Percentiles rank a stretch among this genome's conserved stretches.
phyloP scores from a whole-genome alignment of 2,797 vertebrate genomes.

The Coilia nasus region DNA sequence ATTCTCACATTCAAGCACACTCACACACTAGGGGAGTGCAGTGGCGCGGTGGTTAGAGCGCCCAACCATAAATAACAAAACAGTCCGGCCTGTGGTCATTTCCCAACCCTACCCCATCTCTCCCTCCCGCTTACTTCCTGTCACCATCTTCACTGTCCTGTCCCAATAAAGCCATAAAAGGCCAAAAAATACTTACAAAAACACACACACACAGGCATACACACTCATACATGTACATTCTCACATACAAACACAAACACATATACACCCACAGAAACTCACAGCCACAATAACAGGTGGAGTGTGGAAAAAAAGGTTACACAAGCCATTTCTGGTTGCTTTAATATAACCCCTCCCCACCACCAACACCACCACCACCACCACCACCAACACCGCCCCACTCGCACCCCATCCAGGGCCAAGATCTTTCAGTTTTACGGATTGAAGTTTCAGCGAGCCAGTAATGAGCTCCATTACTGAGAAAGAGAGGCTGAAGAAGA shows the following conservation, averaged over 20 bases:
- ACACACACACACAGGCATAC: background rate
- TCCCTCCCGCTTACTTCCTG: no score
- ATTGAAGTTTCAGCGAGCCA: slow-evolving; percentile 1
- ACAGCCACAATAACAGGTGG: background rate
- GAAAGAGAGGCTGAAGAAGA: no score
- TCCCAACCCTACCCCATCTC: no score
- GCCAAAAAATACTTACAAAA: background rate
- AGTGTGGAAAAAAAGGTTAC: background rate
- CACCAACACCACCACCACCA: background rate
- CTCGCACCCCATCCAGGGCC: background rate
- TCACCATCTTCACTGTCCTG: no score
- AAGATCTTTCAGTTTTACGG: slow-evolving; percentile 26
- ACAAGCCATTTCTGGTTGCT: slow-evolving; percentile 13
- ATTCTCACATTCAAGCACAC: no score
- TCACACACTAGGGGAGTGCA: no score
- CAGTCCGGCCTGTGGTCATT: no score
- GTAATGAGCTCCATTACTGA: slow-evolving; percentile 7
- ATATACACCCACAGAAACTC: background rate
- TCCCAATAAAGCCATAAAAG: no score
- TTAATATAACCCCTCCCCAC: background rate
- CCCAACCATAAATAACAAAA: no score
- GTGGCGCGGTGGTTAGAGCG: no score
- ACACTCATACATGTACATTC: background rate
- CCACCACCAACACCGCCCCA: background rate
- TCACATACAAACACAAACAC: no score